Evolutionary conservation across 2,888 invertebrate genomes (phyloP).

Genomic region (Choreutis nemorana): DNA sequence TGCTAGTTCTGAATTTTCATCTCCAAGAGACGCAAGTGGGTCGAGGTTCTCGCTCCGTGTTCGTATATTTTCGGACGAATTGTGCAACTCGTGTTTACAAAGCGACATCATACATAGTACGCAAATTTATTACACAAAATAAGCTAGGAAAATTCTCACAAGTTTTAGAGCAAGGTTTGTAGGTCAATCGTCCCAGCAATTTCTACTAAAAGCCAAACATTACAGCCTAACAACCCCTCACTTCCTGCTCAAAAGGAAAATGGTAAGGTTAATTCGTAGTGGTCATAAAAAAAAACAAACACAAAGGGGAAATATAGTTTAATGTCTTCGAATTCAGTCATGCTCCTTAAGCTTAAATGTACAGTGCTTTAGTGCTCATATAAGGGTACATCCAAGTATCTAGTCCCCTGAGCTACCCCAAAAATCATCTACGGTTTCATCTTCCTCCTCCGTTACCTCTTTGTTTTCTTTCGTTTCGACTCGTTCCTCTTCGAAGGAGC

Average conservation of each 20-base stretch:
- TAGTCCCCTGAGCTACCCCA: conserved; percentile 56
- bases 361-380: conserved; percentile 37
- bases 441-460: conserved; percentile 49
- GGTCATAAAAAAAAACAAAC: conserved; percentile 41
- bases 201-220: conserved; percentile 10
- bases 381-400: conserved; percentile 28
- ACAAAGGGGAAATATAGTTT: conserved; percentile 34
- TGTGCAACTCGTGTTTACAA: conserved; percentile 38
- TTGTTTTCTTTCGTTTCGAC: conserved; percentile 26
- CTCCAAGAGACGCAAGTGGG: conserved; percentile 29
- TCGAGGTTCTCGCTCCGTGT: conserved; percentile 34
- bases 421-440: conserved; percentile 43
- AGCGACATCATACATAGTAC: conserved; percentile 6
- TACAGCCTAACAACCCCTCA: conserved; percentile 7
- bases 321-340: conserved; percentile 50
- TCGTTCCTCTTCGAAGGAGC: conserved; percentile 50
- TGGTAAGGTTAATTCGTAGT: conserved; percentile 11
- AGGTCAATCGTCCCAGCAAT: no score
- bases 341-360: conserved; percentile 42
- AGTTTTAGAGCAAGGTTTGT: no score
- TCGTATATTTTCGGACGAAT: conserved; percentile 41
- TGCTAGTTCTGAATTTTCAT: no score
- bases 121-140: not conserved
- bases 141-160: not conserved
- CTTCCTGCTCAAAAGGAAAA: conserved; percentile 11